Conservation (phyloP, 1,140 invertebrate genomes). For the Lysiphlebus fabarum region DNA sequence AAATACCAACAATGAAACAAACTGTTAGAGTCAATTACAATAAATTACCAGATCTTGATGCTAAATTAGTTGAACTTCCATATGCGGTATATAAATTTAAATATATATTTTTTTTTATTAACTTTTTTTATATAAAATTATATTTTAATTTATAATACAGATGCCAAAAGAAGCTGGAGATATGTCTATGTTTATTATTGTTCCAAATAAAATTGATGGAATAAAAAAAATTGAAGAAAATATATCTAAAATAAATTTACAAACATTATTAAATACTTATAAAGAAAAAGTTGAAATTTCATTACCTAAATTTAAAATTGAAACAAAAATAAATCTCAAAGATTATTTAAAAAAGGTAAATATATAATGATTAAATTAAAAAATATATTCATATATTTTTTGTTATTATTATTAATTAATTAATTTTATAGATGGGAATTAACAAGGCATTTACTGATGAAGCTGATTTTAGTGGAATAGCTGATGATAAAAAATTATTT, state of each 20-base stretch:
- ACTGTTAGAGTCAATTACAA: constrained; percentile 54
- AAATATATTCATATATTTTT: background rate
- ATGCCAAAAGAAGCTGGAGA: constrained; percentile 43
- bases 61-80: constrained; percentile 58
- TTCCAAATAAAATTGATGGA: constrained; percentile 59
- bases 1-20: constrained; percentile 53
- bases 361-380: no score
- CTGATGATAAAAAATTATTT: constrained; percentile 41
- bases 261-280: constrained; percentile 8
- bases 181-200: constrained; percentile 58
- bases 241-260: constrained; percentile 40
- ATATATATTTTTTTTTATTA: background rate
- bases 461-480: constrained; percentile 59
- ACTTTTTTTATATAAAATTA: no score
- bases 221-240: constrained; percentile 49
- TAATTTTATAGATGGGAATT: constrained; percentile 52
- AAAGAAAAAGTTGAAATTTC: constrained; percentile 24
- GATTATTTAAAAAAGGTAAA: constrained; percentile 42
- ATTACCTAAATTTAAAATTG: constrained; percentile 52
- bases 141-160: constrained; percentile 30
- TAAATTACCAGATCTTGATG: constrained; percentile 51
- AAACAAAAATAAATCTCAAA: constrained; percentile 44
- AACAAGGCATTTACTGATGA: constrained; percentile 49
- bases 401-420: background rate
- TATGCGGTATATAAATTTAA: constrained; percentile 48